These are phyloP conservation scores for Proisotoma minuta DNA, from an alignment of 2,888 invertebrate species.

Conservation along the genomic window DNA sequence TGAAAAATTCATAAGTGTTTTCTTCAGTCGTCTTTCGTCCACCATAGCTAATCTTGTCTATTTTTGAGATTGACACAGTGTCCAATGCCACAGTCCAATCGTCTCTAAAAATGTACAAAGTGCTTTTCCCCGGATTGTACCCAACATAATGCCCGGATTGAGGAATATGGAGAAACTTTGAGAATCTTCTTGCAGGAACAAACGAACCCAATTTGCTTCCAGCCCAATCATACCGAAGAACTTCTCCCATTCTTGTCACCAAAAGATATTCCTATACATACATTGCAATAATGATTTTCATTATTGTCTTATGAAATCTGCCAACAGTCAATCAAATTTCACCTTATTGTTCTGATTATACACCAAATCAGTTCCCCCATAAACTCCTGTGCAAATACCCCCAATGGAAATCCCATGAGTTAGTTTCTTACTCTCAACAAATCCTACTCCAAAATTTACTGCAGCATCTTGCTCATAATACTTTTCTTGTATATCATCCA, in stretches of 20 bases:
- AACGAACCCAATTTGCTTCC: slow-evolving; percentile 31
- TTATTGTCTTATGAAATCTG: background rate
- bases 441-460: slow-evolving; percentile 41
- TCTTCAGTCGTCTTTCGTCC: slow-evolving; percentile 32
- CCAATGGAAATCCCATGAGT: slow-evolving; percentile 45
- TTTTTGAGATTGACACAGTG: slow-evolving; percentile 39
- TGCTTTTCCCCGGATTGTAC: slow-evolving; percentile 41
- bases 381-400: slow-evolving; percentile 35
- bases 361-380: slow-evolving; percentile 40
- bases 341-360: slow-evolving; percentile 39
- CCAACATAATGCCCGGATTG: slow-evolving; percentile 37
- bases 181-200: slow-evolving; percentile 34
- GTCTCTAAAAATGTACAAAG: slow-evolving; percentile 38
- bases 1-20: slow-evolving; percentile 40
- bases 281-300: background rate
- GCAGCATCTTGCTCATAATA: slow-evolving; percentile 30
- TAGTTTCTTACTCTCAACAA: slow-evolving; percentile 39
- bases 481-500: slow-evolving; percentile 31
- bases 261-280: slow-evolving; percentile 39
- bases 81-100: slow-evolving; percentile 43
- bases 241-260: slow-evolving; percentile 39
- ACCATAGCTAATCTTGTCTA: slow-evolving; percentile 32
- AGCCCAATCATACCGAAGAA: slow-evolving; percentile 39
- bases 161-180: slow-evolving; percentile 36
- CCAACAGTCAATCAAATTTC: background rate